Evolutionary conservation across 2,797 vertebrate species (phyloP).

Genomic region (Dendrocincla fuliginosa): DNA sequence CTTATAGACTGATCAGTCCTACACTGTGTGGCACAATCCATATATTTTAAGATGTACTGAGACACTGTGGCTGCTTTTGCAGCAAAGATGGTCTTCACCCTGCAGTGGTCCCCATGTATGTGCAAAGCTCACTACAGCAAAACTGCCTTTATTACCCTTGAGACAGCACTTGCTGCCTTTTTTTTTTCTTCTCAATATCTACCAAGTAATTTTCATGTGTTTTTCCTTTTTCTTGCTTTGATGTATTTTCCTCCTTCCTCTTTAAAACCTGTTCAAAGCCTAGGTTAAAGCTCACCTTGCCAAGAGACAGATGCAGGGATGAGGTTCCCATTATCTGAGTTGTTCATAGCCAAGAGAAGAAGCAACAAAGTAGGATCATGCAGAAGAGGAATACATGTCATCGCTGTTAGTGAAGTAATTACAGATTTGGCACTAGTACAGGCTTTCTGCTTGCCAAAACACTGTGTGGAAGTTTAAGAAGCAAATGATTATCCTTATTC

Average conservation of each 20-base stretch:
- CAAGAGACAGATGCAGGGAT: conserved; percentile 58
- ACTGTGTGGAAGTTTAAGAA: conserved; percentile 55
- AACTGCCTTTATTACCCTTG: background rate
- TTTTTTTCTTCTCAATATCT: background rate
- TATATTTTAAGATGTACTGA: background rate
- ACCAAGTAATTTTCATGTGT: background rate
- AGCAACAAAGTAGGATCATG: conserved; percentile 29
- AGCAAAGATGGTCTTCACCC: background rate
- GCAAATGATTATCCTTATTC: conserved; percentile 56
- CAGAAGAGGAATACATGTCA: conserved; percentile 53
- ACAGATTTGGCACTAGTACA: conserved; percentile 57
- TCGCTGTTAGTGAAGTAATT: conserved; percentile 61
- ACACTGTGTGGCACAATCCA: background rate
- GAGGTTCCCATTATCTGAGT: conserved; percentile 19
- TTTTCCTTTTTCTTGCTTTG: background rate
- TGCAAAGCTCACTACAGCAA: background rate
- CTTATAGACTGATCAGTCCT: background rate
- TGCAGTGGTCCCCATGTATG: background rate
- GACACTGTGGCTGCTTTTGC: background rate
- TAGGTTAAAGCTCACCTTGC: conserved; percentile 26
- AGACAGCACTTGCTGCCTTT: background rate
- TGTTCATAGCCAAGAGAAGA: conserved; percentile 42
- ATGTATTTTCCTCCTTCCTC: background rate
- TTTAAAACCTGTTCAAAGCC: background rate
- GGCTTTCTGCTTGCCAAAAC: conserved; percentile 55